Percentiles rank a stretch among this genome's conserved stretches.
Evolutionary conservation across 2,888 invertebrate species (phyloP).

Genomic region (Phengaris arion): DNA sequence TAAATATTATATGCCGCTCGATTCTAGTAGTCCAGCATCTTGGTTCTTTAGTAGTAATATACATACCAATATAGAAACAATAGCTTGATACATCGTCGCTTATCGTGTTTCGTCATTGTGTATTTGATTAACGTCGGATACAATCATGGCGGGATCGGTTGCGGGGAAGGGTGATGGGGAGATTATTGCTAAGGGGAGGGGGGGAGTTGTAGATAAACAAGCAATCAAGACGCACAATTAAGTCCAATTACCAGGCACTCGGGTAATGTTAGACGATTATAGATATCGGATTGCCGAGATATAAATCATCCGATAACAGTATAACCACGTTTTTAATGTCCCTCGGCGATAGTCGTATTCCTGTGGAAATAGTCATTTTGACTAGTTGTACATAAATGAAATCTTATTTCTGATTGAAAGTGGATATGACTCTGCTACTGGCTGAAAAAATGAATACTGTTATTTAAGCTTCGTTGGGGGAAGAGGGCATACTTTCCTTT

Average conservation of each 20-base stretch:
- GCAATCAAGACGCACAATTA: conserved; percentile 37
- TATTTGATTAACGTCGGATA: conserved; percentile 34
- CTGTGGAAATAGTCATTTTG: too few species aligned
- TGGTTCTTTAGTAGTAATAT: too few species aligned
- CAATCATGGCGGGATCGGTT: conserved; percentile 35
- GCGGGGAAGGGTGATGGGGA: neutral
- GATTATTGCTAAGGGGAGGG: neutral
- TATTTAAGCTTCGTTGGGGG: too few species aligned
- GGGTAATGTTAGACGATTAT: neutral
- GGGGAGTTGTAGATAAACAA: conserved; percentile 33
- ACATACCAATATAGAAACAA: neutral
- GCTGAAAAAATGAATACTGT: too few species aligned
- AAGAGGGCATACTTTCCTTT: too few species aligned
- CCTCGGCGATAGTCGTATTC: too few species aligned
- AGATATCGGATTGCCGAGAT: neutral
- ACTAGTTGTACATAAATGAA: too few species aligned
- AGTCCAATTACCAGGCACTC: conserved; percentile 1
- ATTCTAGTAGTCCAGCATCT: too few species aligned
- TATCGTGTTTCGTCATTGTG: conserved; percentile 36
- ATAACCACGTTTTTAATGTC: neutral
- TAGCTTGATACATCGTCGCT: conserved; percentile 4
- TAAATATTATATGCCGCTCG: too few species aligned
- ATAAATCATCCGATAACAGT: neutral
- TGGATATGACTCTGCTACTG: too few species aligned
- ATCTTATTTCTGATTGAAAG: too few species aligned